These are phyloP conservation scores for Anthopleura xanthogrammica DNA, from an alignment of 92 coral and sea anemone species.

Conservation along the genomic window DNA sequence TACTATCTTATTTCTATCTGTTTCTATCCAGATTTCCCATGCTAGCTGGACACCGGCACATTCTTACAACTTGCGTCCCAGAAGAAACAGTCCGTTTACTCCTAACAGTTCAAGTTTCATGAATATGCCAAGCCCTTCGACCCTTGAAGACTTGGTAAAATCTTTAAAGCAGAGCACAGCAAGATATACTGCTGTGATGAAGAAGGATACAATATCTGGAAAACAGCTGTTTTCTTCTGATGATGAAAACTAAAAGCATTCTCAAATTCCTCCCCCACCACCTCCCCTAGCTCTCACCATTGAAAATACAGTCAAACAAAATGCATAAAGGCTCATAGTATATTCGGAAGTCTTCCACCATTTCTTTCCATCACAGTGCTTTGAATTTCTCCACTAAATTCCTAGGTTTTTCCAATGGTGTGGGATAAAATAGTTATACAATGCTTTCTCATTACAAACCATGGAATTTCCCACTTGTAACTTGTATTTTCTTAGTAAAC, in stretches of 20 bases:
- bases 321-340: background rate
- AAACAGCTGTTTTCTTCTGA: slow-evolving; percentile 76
- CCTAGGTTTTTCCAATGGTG: too few species aligned
- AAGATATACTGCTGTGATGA: slow-evolving; percentile 51
- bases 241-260: slow-evolving; percentile 51
- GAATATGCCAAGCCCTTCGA: slow-evolving; percentile 79
- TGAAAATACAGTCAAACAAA: background rate
- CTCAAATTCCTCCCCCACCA: too few species aligned
- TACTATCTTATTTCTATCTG: background rate
- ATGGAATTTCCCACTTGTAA: background rate
- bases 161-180: slow-evolving; percentile 58
- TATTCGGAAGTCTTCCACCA: background rate
- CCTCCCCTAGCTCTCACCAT: too few species aligned
- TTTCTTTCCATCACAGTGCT: background rate
- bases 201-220: slow-evolving; percentile 18
- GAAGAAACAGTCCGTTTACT: slow-evolving; percentile 51
- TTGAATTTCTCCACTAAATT: background rate
- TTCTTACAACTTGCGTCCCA: slow-evolving; percentile 82
- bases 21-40: slow-evolving; percentile 20
- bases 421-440: too few species aligned
- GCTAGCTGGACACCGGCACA: slow-evolving; percentile 47
- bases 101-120: slow-evolving; percentile 56
- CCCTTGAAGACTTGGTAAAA: slow-evolving; percentile 64
- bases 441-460: too few species aligned
- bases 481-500: background rate